Conservation (phyloP, 1,140 invertebrate genomes). For the Heliconius hewitsoni region DNA sequence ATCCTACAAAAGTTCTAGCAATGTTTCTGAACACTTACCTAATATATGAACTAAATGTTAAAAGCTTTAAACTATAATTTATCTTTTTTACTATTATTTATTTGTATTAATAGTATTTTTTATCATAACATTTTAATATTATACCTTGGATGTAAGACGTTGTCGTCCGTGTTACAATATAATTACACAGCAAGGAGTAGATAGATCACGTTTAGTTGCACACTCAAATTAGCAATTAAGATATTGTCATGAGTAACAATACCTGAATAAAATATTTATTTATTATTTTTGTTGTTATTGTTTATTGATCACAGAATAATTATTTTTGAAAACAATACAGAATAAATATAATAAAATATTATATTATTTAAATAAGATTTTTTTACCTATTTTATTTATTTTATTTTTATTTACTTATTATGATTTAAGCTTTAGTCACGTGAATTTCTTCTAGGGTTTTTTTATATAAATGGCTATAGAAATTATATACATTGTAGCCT, state of each 20-base stretch:
- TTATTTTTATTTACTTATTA: too few species aligned
- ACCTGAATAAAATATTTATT: neutral
- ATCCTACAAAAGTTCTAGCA: too few species aligned
- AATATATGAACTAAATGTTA: too few species aligned
- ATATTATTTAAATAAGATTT: neutral
- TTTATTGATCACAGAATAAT: neutral
- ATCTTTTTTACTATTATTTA: too few species aligned
- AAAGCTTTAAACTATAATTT: too few species aligned
- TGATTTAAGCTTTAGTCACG: neutral
- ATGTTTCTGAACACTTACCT: too few species aligned
- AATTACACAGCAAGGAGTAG: neutral
- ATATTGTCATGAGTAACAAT: constrained; percentile 13
- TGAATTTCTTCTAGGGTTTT: neutral
- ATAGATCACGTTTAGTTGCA: constrained; percentile 14
- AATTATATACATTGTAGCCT: too few species aligned
- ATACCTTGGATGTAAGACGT: neutral
- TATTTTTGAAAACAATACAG: neutral
- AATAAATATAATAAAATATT: constrained; percentile 4
- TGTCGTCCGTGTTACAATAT: neutral
- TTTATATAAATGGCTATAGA: too few species aligned
- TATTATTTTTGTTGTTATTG: neutral
- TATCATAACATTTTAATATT: too few species aligned
- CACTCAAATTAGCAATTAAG: constrained; percentile 18
- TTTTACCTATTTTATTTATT: neutral
- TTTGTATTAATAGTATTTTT: too few species aligned